A percentile compares a stretch with the other conserved stretches of the same genome.
phyloP scores from a whole-genome alignment of 1,140 invertebrate genomes.

The Drosophila ogumai region DNA sequence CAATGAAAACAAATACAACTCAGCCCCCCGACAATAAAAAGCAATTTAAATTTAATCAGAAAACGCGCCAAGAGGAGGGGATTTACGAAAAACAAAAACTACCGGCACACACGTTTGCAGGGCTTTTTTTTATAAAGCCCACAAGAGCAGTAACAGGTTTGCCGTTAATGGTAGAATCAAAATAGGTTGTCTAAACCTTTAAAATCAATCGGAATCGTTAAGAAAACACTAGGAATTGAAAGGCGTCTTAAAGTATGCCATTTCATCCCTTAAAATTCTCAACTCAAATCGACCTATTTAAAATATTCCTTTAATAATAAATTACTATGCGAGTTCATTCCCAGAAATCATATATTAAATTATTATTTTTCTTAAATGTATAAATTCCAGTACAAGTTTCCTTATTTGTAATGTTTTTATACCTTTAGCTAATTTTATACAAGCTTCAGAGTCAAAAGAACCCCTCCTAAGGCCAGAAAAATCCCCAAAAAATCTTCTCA shows the following conservation, averaged over 20 bases:
- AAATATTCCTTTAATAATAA: no score
- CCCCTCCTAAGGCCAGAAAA: background rate
- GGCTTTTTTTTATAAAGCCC: slow-evolving; percentile 6
- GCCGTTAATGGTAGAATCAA: slow-evolving; percentile 4
- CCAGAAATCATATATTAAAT: background rate
- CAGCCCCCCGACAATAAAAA: slow-evolving; percentile 44
- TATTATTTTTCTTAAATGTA: background rate
- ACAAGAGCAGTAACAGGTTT: slow-evolving; percentile 22
- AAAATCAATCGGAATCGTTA: background rate
- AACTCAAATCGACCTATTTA: background rate
- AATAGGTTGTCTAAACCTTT: background rate
- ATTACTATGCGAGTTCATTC: background rate
- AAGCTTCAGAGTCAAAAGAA: slow-evolving; percentile 6
- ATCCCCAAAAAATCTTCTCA: slow-evolving; percentile 1
- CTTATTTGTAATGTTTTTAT: background rate
- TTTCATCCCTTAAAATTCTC: background rate
- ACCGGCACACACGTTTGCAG: slow-evolving; percentile 34
- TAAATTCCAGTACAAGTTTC: background rate
- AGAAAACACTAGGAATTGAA: background rate
- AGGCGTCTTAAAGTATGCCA: background rate
- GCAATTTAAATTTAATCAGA: slow-evolving; percentile 56
- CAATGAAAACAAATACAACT: slow-evolving; percentile 28
- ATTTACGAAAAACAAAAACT: slow-evolving; percentile 25
- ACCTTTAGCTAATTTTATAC: no score
- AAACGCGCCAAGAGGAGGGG: slow-evolving; percentile 15